These are phyloP conservation scores for Drosophila sproati DNA, from an alignment of 1,140 invertebrate species.

Conservation along the genomic window DNA sequence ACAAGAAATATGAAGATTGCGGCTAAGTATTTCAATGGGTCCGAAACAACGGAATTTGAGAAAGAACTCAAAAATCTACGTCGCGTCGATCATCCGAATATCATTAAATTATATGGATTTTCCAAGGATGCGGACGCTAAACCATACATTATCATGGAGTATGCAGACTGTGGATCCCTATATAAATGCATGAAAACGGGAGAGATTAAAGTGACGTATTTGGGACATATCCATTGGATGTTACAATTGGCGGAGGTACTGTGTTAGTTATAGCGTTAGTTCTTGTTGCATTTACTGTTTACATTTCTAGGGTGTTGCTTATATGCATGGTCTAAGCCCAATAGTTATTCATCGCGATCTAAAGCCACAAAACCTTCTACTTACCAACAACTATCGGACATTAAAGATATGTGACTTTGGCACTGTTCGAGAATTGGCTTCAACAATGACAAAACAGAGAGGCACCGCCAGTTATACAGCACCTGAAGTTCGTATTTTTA, in stretches of 20 bases:
- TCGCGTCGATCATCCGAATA: conserved; percentile 8
- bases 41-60: not conserved
- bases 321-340: conserved; percentile 34
- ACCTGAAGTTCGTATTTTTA: too few species aligned
- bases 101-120: conserved; percentile 7
- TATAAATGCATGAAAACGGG: not conserved
- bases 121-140: too few species aligned
- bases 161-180: conserved; percentile 9
- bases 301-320: conserved; percentile 18
- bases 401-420: conserved; percentile 55
- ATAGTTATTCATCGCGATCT: conserved; percentile 44
- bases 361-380: conserved; percentile 39
- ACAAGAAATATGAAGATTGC: too few species aligned
- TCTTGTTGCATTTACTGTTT: not conserved
- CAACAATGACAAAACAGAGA: not conserved
- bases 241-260: conserved; percentile 13
- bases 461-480: conserved; percentile 37
- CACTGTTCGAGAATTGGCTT: not conserved
- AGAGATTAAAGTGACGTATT: not conserved
- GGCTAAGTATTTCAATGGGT: too few species aligned
- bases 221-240: conserved; percentile 7
- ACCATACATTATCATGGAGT: conserved; percentile 11
- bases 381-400: not conserved
- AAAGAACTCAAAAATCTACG: conserved; percentile 1
- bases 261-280: too few species aligned